Percentiles rank a stretch among this genome's conserved stretches.
Evolutionary conservation across 2,888 invertebrate species (phyloP).

Genomic region (Macaria liturata): DNA sequence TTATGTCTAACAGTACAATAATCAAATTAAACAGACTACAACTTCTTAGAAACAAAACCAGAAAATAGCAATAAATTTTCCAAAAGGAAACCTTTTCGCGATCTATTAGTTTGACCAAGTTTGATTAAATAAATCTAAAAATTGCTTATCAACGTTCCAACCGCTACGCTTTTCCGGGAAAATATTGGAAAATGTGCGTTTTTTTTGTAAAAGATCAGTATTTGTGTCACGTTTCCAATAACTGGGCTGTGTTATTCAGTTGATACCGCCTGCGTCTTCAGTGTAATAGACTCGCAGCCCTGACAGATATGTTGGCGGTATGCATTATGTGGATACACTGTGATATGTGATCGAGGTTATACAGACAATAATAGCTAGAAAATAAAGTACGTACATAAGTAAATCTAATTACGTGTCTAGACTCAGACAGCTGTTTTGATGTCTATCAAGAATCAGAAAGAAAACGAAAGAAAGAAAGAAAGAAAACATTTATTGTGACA

Average conservation of each 20-base stretch:
- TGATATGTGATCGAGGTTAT: conserved; percentile 41
- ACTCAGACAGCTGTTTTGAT: too few relatives aligned
- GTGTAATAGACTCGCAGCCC: conserved; percentile 68
- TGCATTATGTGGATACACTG: conserved; percentile 61
- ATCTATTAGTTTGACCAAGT: conserved; percentile 1
- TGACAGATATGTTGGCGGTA: conserved; percentile 67
- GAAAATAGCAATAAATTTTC: background rate
- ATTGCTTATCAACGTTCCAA: conserved; percentile 3
- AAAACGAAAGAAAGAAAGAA: too few relatives aligned
- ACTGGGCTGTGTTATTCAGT: conserved; percentile 68
- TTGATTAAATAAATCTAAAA: conserved; percentile 5
- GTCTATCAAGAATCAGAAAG: too few relatives aligned
- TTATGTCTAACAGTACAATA: too few relatives aligned
- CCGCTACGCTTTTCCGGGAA: conserved; percentile 3
- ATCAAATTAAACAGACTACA: too few relatives aligned
- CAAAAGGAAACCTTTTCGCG: background rate
- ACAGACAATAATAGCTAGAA: too few relatives aligned
- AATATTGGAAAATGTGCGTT: conserved; percentile 19
- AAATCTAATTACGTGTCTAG: too few relatives aligned
- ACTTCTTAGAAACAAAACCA: too few relatives aligned
- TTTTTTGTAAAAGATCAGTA: conserved; percentile 46
- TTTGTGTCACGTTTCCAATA: conserved; percentile 77
- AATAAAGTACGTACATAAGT: too few relatives aligned
- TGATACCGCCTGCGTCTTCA: conserved; percentile 70
- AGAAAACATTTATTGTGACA: too few relatives aligned